Conservation (phyloP, 2,113 vertebrate species). For the Otis tarda region DNA sequence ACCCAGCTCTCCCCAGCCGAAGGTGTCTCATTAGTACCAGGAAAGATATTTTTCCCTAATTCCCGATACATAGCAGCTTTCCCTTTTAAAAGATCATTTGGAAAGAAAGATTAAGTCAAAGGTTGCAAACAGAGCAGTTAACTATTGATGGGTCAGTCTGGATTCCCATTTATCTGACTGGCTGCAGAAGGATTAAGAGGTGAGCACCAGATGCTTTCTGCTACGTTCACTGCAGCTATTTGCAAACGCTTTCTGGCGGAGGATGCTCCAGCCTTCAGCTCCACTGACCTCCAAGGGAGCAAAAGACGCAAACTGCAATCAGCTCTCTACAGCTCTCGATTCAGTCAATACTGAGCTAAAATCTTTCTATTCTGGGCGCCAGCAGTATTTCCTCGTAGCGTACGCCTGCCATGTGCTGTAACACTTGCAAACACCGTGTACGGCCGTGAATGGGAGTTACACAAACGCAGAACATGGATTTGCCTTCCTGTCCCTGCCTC, state of each 20-base stretch:
- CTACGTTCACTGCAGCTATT: background rate
- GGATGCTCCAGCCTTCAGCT: background rate
- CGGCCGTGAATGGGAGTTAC: slow-evolving; percentile 26
- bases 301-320: background rate
- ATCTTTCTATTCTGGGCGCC: slow-evolving; percentile 49
- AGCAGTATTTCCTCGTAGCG: background rate
- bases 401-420: slow-evolving; percentile 49
- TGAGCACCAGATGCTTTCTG: background rate
- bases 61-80: background rate
- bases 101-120: slow-evolving; percentile 9
- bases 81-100: background rate
- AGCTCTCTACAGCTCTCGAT: background rate
- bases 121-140: background rate
- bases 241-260: background rate
- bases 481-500: slow-evolving; percentile 40
- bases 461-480: slow-evolving; percentile 35
- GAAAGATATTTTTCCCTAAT: background rate
- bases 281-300: slow-evolving; percentile 2
- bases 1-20: background rate
- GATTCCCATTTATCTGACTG: background rate
- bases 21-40: background rate
- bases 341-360: slow-evolving; percentile 57
- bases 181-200: background rate
- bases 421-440: slow-evolving; percentile 25
- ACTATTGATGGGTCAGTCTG: background rate